These are phyloP conservation scores for Ophraella communa DNA, from an alignment of 2,888 invertebrate species.

Conservation along the genomic window DNA sequence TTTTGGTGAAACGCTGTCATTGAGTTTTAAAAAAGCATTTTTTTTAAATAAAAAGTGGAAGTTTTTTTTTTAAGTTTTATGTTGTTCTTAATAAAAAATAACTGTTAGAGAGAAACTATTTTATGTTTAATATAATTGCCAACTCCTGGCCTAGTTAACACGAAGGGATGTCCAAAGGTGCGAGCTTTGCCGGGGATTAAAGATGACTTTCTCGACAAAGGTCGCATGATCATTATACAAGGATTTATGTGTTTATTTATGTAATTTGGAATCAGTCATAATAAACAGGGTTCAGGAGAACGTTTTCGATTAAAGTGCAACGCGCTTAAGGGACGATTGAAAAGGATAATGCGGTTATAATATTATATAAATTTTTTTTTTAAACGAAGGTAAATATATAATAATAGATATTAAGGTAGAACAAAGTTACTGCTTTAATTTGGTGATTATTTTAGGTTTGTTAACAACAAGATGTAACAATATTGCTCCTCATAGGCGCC, in stretches of 20 bases:
- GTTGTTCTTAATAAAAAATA: background rate
- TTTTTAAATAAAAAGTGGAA: background rate
- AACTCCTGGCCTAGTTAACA: conserved; percentile 11
- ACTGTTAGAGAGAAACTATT: no score
- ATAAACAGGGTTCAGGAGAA: conserved; percentile 8
- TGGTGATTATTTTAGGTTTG: no score
- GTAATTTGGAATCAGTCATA: conserved; percentile 24
- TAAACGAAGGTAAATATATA: no score
- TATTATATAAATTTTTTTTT: background rate
- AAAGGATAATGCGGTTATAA: background rate
- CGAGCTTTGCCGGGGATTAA: conserved; percentile 24
- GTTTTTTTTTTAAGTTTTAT: no score
- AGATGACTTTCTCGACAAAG: conserved; percentile 24
- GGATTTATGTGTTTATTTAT: conserved; percentile 27
- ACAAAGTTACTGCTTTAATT: no score
- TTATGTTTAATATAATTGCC: background rate
- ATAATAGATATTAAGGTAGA: no score
- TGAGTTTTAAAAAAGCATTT: no score
- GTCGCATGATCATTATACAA: conserved; percentile 20
- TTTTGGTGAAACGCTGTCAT: no score
- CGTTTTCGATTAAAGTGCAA: conserved; percentile 6
- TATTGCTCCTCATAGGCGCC: no score
- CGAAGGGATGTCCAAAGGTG: conserved; percentile 18
- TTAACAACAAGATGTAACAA: no score
- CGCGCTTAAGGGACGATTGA: background rate